phyloP scores from a whole-genome alignment of 2,888 invertebrate species.

The Eupithecia inturbata region DNA sequence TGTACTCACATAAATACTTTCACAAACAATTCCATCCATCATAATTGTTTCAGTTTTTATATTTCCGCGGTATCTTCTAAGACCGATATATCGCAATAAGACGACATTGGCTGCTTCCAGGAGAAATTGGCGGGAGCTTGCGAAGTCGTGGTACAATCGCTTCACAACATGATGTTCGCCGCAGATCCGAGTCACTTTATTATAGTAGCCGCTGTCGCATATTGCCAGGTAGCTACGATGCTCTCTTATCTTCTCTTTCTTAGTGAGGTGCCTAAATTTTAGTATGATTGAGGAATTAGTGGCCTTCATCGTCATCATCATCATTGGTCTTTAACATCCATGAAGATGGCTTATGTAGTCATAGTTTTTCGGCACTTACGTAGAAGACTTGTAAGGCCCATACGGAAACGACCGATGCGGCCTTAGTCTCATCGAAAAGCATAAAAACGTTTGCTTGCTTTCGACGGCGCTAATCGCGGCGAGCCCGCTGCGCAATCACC shows the following conservation, averaged over 20 bases:
- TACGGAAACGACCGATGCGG: not conserved
- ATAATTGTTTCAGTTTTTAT: slow-evolving; percentile 83
- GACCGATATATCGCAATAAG: slow-evolving; percentile 84
- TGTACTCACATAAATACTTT: slow-evolving; percentile 85
- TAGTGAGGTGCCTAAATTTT: slow-evolving; percentile 69
- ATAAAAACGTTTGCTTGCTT: no score
- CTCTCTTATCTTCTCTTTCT: slow-evolving; percentile 73
- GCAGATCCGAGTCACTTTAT: slow-evolving; percentile 78
- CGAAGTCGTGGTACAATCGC: slow-evolving; percentile 79
- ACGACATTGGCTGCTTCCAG: slow-evolving; percentile 86
- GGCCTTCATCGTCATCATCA: not conserved
- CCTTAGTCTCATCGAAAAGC: not conserved
- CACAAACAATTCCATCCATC: slow-evolving; percentile 84
- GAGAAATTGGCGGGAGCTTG: slow-evolving; percentile 78
- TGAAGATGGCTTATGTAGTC: no score
- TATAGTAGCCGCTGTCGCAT: slow-evolving; percentile 82
- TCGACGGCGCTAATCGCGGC: no score
- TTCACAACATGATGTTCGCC: slow-evolving; percentile 73
- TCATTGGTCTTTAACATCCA: no score
- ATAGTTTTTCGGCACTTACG: no score
- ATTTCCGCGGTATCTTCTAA: slow-evolving; percentile 80
- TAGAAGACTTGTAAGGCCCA: no score
- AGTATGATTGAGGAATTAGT: not conserved
- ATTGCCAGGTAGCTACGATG: slow-evolving; percentile 82
- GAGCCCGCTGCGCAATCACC: no score